Base-by-base conservation (phyloP, 2,888 invertebrate genomes). In the Pyrocoelia pectoralis region DNA sequence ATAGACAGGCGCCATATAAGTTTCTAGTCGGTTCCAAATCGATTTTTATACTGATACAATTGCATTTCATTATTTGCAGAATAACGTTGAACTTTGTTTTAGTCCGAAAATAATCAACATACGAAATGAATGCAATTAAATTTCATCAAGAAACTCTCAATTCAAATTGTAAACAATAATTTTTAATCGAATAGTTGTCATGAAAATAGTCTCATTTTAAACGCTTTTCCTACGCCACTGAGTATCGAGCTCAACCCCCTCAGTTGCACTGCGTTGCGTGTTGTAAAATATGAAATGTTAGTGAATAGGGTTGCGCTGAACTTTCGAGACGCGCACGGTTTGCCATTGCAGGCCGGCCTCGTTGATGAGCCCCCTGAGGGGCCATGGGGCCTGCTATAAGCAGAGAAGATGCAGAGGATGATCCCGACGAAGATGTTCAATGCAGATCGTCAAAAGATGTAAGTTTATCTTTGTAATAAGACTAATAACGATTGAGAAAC, bases 351-450 rank as follows among this genome's bases (percentile, higher is more conserved):
- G 81, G 82, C 79, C 79, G 80, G 80, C 83, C 82, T 80, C 82
- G 79, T 81, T 81, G 75, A 79, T 81, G 85, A 82, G 83, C 84
- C 85, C 82, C 76, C 75, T 81, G 81, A 80, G 82, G 76, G 80
- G 81, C 78, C 77, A 87, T 87, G 87, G 87, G 85, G 75, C 84
- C 84, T 76, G 83, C 83, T 72, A 84, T 85, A 75, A 83, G 83
- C 75, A 82, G 84, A 66, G 84, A 83, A 55, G 85, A 84, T 66
- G 82, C 77, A 64, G 82, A 84, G 53, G 85, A 84, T 60, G 84
- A 84, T 61, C 83, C 85, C 71, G 84, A 85, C 54, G 84, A 83
- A 74, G 85, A 84, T 70, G 82, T 81, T 57, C 81, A 81, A 61
- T 83, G 85, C 68, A 83, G 84, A 28, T 83, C 84, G 1, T 84